phyloP scores from a whole-genome alignment of 2,888 invertebrate genomes.

The Pherbina coryleti region DNA sequence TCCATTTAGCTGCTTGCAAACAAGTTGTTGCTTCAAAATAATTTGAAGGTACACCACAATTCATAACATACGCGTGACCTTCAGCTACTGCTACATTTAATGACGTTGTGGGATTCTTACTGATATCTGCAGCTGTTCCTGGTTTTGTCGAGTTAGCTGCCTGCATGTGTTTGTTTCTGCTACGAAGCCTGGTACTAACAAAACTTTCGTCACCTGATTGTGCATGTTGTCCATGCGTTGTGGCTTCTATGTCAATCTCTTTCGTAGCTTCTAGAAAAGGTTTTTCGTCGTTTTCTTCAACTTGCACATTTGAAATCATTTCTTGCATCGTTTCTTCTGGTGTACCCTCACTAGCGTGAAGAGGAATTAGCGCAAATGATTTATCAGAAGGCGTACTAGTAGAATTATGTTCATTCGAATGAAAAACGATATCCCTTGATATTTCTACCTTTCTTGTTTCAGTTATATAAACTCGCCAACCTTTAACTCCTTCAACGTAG shows the following conservation, averaged over 20 bases:
- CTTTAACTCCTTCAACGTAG: constrained; percentile 58
- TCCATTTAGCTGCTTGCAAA: constrained; percentile 36
- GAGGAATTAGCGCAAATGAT: not conserved
- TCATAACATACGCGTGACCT: constrained; percentile 8
- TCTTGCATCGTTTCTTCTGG: not conserved
- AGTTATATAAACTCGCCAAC: constrained; percentile 50
- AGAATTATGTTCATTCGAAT: not conserved
- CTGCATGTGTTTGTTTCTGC: not conserved
- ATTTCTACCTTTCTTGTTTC: constrained; percentile 35
- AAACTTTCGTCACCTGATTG: not conserved
- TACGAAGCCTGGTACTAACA: not conserved
- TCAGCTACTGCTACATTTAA: not conserved
- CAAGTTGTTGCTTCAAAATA: constrained; percentile 23
- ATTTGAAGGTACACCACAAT: constrained; percentile 14
- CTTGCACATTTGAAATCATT: not conserved
- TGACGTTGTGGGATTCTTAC: constrained; percentile 41
- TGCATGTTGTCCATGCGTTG: not conserved
- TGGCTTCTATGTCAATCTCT: not conserved
- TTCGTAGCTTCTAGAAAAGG: not conserved
- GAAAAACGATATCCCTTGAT: constrained; percentile 34
- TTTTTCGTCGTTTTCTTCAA: not conserved
- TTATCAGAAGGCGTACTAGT: not conserved
- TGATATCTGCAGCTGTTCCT: not conserved
- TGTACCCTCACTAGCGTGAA: not conserved
- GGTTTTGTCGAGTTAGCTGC: not conserved